Evolutionary conservation across 2,113 vertebrate genomes (phyloP), one percentile per base, ranked within the genome.

Genomic region (Gopherus flavomarginatus): DNA sequence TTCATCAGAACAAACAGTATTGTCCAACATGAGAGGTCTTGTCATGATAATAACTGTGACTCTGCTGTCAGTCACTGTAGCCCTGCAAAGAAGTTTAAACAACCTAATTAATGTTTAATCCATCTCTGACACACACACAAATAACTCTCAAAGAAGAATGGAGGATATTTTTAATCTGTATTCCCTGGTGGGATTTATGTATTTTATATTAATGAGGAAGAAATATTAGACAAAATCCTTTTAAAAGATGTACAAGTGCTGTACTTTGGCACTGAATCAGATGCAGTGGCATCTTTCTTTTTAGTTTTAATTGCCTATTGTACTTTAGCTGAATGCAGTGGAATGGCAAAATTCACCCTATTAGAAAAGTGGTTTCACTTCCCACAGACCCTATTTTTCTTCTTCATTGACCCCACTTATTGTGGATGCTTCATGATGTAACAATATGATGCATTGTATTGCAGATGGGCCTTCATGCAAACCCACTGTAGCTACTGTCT

Each of bases 361-460:
- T 69, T 38, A 38, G 53, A 88, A 53, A 77, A 83, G 65, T 85
- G 26, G 86, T 16, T 50, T 86, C 59, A 50, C 52, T 54, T 96
- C 86, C 47, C 84, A 91, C 82, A 91, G 84, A 49, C 50, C 5
- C 79, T 14, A 6, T 83, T 96, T 87, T 93, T 49, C 87, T 90
- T 83, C 89, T 91, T 88, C 42, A 35, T 14, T 22, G 29, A 65
- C 65, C 81, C 44, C 87, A 87, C 57, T 50, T 94, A 21, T 72
- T 94, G 88, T 5, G 62, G 54, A 83, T 1, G 0, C 90, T 93
- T 92, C 62, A 75, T 81, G 79, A 54, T 65, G 72, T 4, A 75
- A 77, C 89, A 94, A 44, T 44, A 35, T 2, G 24, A 44, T 62
- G 54, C 80, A 85, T 81, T 95, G 90, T 92, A 17, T 35, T 72